Percentiles rank a stretch among this genome's conserved stretches.
These are phyloP conservation scores for Drosophila recens DNA, from an alignment of 2,888 invertebrate species.

Conservation along the genomic window DNA sequence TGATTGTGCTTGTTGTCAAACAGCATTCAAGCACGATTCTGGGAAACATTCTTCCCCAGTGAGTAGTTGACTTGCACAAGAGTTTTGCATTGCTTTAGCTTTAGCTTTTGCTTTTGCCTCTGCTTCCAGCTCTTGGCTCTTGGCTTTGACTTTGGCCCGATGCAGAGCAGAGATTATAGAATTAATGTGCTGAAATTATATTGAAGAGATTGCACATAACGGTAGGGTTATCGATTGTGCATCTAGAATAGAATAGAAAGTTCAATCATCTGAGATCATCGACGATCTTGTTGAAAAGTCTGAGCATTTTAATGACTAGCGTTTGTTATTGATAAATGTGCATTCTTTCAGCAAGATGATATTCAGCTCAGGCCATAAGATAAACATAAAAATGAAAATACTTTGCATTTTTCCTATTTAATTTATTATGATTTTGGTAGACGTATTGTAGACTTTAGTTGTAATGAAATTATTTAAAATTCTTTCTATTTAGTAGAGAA, in stretches of 20 bases:
- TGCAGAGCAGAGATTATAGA: constrained; percentile 64
- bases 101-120: constrained; percentile 25
- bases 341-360: constrained; percentile 4
- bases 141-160: constrained; percentile 29
- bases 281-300: constrained; percentile 14
- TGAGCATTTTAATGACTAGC: neutral
- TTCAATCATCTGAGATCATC: constrained; percentile 59
- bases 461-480: neutral
- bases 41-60: constrained; percentile 77
- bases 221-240: constrained; percentile 33
- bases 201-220: constrained; percentile 52
- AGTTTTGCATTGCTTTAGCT: constrained; percentile 64
- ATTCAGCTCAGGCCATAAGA: neutral
- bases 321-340: neutral
- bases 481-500: too few species aligned
- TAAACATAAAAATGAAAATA: neutral
- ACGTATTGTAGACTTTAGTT: too few species aligned
- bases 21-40: constrained; percentile 84
- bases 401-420: neutral
- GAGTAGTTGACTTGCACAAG: constrained; percentile 55
- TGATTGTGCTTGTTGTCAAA: constrained; percentile 75
- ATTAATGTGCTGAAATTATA: constrained; percentile 71
- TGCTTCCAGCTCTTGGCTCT: constrained; percentile 10
- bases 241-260: constrained; percentile 16
- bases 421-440: neutral